phyloP scores from a whole-genome alignment of 1,140 invertebrate genomes.

The Bombus polaris region DNA sequence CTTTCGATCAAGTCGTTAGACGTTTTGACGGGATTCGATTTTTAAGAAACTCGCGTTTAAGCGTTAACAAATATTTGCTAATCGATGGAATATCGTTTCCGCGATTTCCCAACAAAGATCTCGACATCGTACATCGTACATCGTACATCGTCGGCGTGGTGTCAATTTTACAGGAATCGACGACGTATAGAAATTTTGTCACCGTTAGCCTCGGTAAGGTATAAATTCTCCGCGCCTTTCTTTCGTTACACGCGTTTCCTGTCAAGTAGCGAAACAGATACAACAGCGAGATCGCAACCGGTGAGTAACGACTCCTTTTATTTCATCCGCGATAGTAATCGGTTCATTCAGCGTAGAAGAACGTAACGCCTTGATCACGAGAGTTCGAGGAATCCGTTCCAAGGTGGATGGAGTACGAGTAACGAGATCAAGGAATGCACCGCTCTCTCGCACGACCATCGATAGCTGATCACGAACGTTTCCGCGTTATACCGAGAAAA shows the following conservation, averaged over 20 bases:
- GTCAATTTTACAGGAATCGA: neutral
- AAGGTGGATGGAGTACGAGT: conserved; percentile 41
- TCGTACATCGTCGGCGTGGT: neutral
- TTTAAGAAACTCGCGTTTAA: no score
- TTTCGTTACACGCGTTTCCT: conserved; percentile 41
- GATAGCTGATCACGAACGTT: conserved; percentile 17
- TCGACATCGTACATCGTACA: neutral
- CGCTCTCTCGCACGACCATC: conserved; percentile 26
- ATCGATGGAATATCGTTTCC: neutral
- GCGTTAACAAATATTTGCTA: neutral
- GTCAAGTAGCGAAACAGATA: conserved; percentile 19
- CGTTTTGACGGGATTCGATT: no score
- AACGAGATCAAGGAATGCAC: conserved; percentile 48
- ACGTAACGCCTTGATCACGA: conserved; percentile 26
- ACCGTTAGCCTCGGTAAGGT: neutral
- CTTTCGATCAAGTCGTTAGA: no score
- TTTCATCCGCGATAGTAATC: conserved; percentile 36
- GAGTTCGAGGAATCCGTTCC: conserved; percentile 51
- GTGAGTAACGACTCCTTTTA: conserved; percentile 42
- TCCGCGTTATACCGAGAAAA: neutral
- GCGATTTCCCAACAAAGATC: neutral
- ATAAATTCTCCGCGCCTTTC: conserved; percentile 11
- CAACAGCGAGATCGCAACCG: conserved; percentile 12
- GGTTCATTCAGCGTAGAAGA: conserved; percentile 24
- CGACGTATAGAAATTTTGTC: neutral